A percentile compares a stretch with the other conserved stretches of the same genome.
These are phyloP conservation scores for Clarias pachynema DNA, from an alignment of 2,797 vertebrate genomes.

Conservation along the genomic window DNA sequence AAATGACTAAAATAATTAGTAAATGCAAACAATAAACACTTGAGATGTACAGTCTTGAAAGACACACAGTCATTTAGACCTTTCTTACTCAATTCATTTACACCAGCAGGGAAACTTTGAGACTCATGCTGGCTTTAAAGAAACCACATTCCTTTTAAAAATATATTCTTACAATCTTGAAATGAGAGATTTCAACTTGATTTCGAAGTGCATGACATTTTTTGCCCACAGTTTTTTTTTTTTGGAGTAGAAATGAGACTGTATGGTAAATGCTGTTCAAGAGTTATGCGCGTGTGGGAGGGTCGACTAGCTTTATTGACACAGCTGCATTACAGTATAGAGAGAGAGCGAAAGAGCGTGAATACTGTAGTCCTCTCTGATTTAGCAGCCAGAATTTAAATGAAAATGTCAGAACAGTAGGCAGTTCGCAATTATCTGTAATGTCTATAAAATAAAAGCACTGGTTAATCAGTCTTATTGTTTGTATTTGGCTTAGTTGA, in stretches of 20 bases:
- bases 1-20: not conserved
- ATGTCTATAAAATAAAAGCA: not conserved
- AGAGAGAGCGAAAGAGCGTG: not conserved
- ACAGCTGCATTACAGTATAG: conserved; percentile 68
- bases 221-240: not conserved
- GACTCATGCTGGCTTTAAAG: not conserved
- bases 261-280: conserved; percentile 67
- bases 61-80: conserved; percentile 3
- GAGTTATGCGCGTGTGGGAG: conserved; percentile 39
- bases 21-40: not conserved
- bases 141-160: not conserved
- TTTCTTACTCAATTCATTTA: not conserved
- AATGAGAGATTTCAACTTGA: not conserved
- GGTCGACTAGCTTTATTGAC: conserved; percentile 68
- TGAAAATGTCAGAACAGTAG: not conserved
- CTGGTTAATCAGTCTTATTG: not conserved
- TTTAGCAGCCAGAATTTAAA: not conserved
- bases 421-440: not conserved
- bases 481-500: not conserved
- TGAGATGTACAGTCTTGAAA: not conserved
- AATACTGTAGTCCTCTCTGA: not conserved
- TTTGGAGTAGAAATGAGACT: conserved; percentile 11
- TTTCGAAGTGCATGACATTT: not conserved
- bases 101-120: not conserved
- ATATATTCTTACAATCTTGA: not conserved